These are phyloP conservation scores for Sphaerophoria rueppellii DNA, from an alignment of 2,888 invertebrate species.

Conservation along the genomic window DNA sequence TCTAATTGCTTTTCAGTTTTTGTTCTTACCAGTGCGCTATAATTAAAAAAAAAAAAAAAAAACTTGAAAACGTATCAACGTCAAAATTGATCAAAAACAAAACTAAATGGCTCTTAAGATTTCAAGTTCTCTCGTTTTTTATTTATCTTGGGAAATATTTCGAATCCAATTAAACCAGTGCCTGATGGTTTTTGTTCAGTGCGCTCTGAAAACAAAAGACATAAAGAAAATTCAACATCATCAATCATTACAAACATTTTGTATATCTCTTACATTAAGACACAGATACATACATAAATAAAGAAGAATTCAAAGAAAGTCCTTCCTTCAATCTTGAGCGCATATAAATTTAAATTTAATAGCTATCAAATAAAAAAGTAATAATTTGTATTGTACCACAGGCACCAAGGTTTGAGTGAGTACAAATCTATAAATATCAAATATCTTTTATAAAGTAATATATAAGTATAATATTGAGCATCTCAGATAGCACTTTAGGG, in stretches of 20 bases:
- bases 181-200: not conserved
- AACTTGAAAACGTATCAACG: too few relatives aligned
- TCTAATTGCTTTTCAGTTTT: too few relatives aligned
- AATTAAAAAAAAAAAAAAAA: not conserved
- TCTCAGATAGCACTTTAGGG: constrained; percentile 37
- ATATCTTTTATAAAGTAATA: not conserved
- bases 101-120: constrained; percentile 17
- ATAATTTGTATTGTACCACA: constrained; percentile 49
- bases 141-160: constrained; percentile 17
- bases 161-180: constrained; percentile 30
- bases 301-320: constrained; percentile 26
- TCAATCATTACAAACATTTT: constrained; percentile 8
- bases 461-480: not conserved
- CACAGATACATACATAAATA: not conserved
- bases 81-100: not conserved
- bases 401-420: constrained; percentile 21
- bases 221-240: constrained; percentile 13
- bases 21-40: too few relatives aligned
- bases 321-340: constrained; percentile 31
- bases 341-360: constrained; percentile 59
- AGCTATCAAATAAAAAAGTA: constrained; percentile 43
- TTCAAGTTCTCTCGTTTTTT: not conserved
- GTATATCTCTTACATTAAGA: not conserved
- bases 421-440: not conserved
- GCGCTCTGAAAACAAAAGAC: constrained; percentile 14